Base-by-base conservation (phyloP, 2,888 invertebrate species). In the Acronicta psi region DNA sequence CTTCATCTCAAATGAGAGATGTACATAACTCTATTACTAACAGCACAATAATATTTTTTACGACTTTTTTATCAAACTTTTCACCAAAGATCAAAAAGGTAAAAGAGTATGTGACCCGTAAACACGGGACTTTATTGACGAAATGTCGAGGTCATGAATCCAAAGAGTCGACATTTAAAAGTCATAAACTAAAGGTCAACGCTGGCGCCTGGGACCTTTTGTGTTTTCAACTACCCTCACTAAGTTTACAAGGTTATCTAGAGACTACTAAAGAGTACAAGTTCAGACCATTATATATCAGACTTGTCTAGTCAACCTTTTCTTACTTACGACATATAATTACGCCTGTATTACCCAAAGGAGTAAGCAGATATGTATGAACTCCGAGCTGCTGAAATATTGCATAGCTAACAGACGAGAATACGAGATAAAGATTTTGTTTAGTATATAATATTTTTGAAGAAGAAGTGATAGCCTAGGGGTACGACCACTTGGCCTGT, bases 131-230 rank as follows among this genome's bases (percentile, higher is more conserved):
- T 81, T 73, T 80, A 79, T 76, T 77, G 67, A 55, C 62, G 63
- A 72, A 81, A 77, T 77, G 77, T 69, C 68, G 73, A 75, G 77
- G 76, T 55, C 77, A 67, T 59, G 52, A 44, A 59, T 67, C 56
- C 62, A 59, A 58, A 49, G 69, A 72, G 60, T 60, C 69, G 81
- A 74, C 84, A 84, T 85, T 84, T 80, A 69, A 66, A 76, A 77
- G 77, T 72, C 79, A 71, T 79, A 78, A 82, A 80, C 69, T 62
- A 81, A 84, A 85, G 84, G 84, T 82, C 82, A 76, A 57, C 59
- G 55, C 55, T 73, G 72, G 73, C 69, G 69, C 41, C 52, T 73
- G 74, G 69, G 54, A 62, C 51, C 57, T 57, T 59, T 69, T 55
- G 51, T 67, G 54, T 44, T 42, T 11, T 31, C 51, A 18, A 45